Percentiles rank a stretch among this genome's conserved stretches.
These are phyloP conservation scores for Himalopsyche tibetana DNA, from an alignment of 2,888 invertebrate species.

Conservation along the genomic window DNA sequence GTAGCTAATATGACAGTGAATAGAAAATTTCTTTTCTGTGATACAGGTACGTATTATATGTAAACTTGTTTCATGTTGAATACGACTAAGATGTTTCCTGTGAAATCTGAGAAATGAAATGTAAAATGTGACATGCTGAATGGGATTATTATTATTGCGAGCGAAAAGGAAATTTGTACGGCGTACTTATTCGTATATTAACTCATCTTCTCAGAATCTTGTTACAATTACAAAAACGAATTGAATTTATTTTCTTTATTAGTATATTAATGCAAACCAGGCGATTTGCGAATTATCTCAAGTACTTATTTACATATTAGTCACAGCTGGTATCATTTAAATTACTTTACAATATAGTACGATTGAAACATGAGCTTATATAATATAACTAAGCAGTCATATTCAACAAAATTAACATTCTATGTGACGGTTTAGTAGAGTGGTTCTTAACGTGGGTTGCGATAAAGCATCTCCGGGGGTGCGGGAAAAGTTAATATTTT, in stretches of 20 bases:
- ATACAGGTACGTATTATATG: background rate
- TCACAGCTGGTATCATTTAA: too few relatives aligned
- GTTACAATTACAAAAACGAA: background rate
- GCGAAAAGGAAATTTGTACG: background rate
- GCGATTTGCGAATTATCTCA: too few relatives aligned
- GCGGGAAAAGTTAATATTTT: too few relatives aligned
- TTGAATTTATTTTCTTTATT: background rate
- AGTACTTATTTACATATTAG: too few relatives aligned
- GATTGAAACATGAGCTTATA: too few relatives aligned
- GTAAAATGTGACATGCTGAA: slow-evolving; percentile 26
- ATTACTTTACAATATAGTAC: too few relatives aligned
- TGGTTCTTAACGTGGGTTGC: too few relatives aligned
- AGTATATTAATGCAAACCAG: background rate
- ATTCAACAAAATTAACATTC: too few relatives aligned
- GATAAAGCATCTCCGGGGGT: too few relatives aligned
- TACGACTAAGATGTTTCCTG: background rate
- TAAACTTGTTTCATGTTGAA: slow-evolving; percentile 9
- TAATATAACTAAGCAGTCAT: too few relatives aligned
- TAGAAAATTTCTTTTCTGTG: background rate
- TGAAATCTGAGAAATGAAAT: background rate
- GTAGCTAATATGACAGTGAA: background rate
- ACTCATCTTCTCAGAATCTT: background rate
- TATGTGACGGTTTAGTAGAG: too few relatives aligned
- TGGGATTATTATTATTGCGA: slow-evolving; percentile 11
- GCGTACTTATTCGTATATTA: background rate